Base-by-base conservation (phyloP, 64 coral and sea anemone genomes). In the Trachythela sp. region DNA sequence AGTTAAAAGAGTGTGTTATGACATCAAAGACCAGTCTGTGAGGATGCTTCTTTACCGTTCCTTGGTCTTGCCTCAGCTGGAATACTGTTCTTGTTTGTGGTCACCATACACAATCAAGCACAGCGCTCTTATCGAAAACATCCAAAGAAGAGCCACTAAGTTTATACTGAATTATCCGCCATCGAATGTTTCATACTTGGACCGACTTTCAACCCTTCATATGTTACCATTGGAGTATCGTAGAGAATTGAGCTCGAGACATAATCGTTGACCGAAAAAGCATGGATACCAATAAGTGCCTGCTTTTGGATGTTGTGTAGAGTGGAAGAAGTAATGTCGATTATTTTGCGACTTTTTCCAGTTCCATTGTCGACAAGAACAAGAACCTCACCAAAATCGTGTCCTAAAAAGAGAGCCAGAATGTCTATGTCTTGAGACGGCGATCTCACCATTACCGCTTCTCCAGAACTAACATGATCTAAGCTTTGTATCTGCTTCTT, bases 161-260 rank as follows among this genome's bases (percentile, higher is more conserved):
- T 77, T 77, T 15, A 77, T 77, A 13, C 36, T 77, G 36, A 77
- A 77, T 15, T 77, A 77, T 77, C 71, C 71, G 13, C 71, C 24
- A 22, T 31, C 20, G 59, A 35, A 77, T 17, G 24, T 27, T 35
- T 77, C n/a, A 13, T 77, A 77, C 26, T 13, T 38, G 29, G 71
- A 77, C 9, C 11, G 29, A 38, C 71, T 77, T 32, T 13, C 17
- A 35, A 15, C 29, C 13, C 71, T 77, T 9, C 11, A 77, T 32
- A 13, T 77, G 11, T 35, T 77, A 15, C 71, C 71, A 22, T 17
- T 77, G 30, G n/a, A 77, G 24, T 35, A 77, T 38, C 11, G 71
- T 20, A 38, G 71, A 77, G 30, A 32, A 77, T 5, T 77, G 1
- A 27, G n/a, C n/a, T n/a, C n/a, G n/a, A n/a, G n/a, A n/a, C n/a